Percentiles rank a stretch among this genome's conserved stretches.
phyloP scores from a whole-genome alignment of 2,888 invertebrate species.

The Scaptomyza reducta region DNA sequence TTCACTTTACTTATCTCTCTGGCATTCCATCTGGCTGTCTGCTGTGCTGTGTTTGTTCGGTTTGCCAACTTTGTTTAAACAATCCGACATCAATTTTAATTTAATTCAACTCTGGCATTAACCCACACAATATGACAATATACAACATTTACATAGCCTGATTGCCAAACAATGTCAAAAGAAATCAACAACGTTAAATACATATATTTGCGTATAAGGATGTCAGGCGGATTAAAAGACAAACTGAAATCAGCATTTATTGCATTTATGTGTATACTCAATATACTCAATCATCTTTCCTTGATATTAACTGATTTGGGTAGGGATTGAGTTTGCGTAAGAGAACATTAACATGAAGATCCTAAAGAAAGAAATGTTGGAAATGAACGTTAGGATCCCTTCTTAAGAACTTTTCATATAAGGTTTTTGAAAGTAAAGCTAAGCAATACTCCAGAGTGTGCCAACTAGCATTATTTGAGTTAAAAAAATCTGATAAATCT shows the following conservation, averaged over 20 bases:
- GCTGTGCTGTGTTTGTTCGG: background rate
- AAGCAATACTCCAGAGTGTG: no score
- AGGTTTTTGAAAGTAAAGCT: no score
- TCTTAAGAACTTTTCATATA: no score
- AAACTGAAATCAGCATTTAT: constrained; percentile 32
- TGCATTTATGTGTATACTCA: constrained; percentile 1
- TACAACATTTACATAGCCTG: constrained; percentile 56
- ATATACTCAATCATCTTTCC: constrained; percentile 24
- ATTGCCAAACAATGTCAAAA: constrained; percentile 56
- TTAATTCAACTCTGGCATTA: constrained; percentile 48
- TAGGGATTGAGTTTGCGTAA: background rate
- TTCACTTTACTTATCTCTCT: background rate
- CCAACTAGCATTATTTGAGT: no score
- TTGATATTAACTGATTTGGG: constrained; percentile 5
- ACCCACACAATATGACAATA: constrained; percentile 27
- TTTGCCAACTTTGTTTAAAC: constrained; percentile 3
- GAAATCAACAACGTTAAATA: constrained; percentile 22
- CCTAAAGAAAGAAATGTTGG: no score
- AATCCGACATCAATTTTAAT: constrained; percentile 55
- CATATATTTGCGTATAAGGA: background rate
- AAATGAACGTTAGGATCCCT: no score
- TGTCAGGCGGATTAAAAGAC: constrained; percentile 15
- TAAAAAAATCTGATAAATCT: no score
- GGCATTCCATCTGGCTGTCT: constrained; percentile 4
- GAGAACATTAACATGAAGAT: no score